These are phyloP conservation scores for Danio choprae DNA, from an alignment of 2,797 vertebrate genomes.

Conservation along the genomic window DNA sequence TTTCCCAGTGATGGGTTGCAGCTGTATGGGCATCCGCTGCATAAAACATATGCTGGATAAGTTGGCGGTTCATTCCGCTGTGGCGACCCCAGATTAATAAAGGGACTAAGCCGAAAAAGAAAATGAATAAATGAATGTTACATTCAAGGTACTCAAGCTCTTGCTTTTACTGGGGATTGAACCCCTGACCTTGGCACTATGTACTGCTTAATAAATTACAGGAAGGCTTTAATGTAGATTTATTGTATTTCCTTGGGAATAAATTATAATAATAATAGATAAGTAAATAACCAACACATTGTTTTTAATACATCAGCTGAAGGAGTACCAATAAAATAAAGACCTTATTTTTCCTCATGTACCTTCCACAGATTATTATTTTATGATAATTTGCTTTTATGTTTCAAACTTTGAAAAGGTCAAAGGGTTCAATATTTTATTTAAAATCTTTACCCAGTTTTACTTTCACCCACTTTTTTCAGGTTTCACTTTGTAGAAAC, in stretches of 20 bases:
- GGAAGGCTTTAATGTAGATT: not conserved
- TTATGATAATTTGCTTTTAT: not conserved
- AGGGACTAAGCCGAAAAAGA: too few species aligned
- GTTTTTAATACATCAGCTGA: not conserved
- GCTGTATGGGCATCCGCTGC: too few species aligned
- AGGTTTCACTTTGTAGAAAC: not conserved
- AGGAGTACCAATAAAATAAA: not conserved
- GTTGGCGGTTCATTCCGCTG: too few species aligned
- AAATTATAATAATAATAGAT: not conserved
- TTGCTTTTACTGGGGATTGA: not conserved
- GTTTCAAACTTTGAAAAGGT: not conserved
- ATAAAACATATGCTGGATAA: too few species aligned
- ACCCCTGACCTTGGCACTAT: not conserved
- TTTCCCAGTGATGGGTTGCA: too few species aligned
- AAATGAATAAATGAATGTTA: not conserved
- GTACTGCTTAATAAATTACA: not conserved
- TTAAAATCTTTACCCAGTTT: not conserved
- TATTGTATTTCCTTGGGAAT: not conserved
- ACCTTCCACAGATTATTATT: not conserved
- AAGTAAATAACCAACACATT: not conserved
- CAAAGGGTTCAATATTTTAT: not conserved
- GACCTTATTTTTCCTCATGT: not conserved
- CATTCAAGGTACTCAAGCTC: not conserved
- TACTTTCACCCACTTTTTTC: not conserved
- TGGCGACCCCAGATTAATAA: too few species aligned